phyloP scores from a whole-genome alignment of 2,888 invertebrate species.

The Pollenia angustigena region DNA sequence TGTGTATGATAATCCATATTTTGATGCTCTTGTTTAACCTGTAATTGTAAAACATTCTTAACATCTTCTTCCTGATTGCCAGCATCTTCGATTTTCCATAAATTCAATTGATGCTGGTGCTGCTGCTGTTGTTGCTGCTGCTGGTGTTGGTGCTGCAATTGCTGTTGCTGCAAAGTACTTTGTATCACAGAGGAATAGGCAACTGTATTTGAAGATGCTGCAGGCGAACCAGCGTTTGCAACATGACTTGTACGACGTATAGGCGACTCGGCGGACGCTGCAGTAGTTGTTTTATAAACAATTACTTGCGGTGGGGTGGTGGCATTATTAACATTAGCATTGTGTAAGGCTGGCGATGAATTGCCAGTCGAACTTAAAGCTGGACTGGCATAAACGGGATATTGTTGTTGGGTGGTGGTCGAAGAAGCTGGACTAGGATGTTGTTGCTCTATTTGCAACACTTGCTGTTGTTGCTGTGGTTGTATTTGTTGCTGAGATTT shows the following conservation, averaged over 20 bases:
- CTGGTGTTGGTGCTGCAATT: slow-evolving; percentile 78
- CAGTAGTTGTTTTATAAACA: slow-evolving; percentile 81
- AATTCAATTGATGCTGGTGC: slow-evolving; percentile 78
- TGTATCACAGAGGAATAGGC: slow-evolving; percentile 93
- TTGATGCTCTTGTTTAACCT: slow-evolving; percentile 82
- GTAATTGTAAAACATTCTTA: slow-evolving; percentile 81
- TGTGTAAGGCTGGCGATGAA: slow-evolving; percentile 79
- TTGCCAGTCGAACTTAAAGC: slow-evolving; percentile 82
- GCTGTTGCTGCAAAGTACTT: slow-evolving; percentile 81
- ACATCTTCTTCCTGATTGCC: slow-evolving; percentile 78
- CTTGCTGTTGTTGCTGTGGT: slow-evolving; percentile 76
- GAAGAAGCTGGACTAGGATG: slow-evolving; percentile 78
- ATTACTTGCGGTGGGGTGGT: slow-evolving; percentile 80
- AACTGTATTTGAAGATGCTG: slow-evolving; percentile 84
- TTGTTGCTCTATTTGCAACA: slow-evolving; percentile 74
- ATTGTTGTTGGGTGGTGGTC: slow-evolving; percentile 80
- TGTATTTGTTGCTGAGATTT: slow-evolving; percentile 77
- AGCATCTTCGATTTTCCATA: slow-evolving; percentile 78
- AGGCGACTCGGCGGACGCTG: slow-evolving; percentile 77
- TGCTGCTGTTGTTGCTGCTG: slow-evolving; percentile 68
- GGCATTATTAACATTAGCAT: slow-evolving; percentile 61
- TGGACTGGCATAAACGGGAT: slow-evolving; percentile 94
- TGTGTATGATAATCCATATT: slow-evolving; percentile 78
- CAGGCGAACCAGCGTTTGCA: slow-evolving; percentile 81
- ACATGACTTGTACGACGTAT: slow-evolving; percentile 77